Percentiles rank a stretch among this genome's conserved stretches.
These are phyloP conservation scores for Cyprinodon variegatus DNA, from an alignment of 2,113 vertebrate genomes.

Conservation along the genomic window DNA sequence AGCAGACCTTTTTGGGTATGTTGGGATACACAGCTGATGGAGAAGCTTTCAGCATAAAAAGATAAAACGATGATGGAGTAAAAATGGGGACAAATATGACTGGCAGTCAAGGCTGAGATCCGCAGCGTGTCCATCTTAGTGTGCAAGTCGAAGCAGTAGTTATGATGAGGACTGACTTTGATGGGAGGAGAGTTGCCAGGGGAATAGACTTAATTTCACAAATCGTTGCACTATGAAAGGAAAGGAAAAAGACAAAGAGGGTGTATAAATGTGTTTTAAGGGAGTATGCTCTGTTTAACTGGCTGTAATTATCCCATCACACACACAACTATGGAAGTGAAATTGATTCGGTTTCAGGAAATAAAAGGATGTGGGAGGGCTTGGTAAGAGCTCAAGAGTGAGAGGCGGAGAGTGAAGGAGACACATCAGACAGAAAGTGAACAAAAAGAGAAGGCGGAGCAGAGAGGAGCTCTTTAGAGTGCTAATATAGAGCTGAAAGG, in stretches of 20 bases:
- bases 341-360: constrained; percentile 60
- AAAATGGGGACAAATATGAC: constrained; percentile 36
- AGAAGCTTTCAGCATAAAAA: constrained; percentile 38
- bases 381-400: constrained; percentile 10
- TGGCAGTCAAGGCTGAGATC: constrained; percentile 38
- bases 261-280: constrained; percentile 43
- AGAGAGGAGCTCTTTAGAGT: background rate
- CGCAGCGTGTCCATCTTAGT: constrained; percentile 11
- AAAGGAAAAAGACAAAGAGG: constrained; percentile 53
- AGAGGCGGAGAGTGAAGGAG: constrained; percentile 11
- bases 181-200: constrained; percentile 62
- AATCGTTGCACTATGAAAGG: constrained; percentile 81
- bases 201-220: constrained; percentile 86
- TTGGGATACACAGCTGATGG: constrained; percentile 25
- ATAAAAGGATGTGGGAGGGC: constrained; percentile 52
- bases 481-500: background rate
- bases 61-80: constrained; percentile 31
- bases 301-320: constrained; percentile 67
- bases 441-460: background rate
- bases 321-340: constrained; percentile 59
- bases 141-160: constrained; percentile 10
- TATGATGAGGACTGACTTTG: constrained; percentile 68
- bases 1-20: constrained; percentile 43
- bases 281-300: constrained; percentile 74
- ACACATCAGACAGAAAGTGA: background rate